phyloP scores from a whole-genome alignment of 2,113 vertebrate genomes.

The Calidris pugnax region DNA sequence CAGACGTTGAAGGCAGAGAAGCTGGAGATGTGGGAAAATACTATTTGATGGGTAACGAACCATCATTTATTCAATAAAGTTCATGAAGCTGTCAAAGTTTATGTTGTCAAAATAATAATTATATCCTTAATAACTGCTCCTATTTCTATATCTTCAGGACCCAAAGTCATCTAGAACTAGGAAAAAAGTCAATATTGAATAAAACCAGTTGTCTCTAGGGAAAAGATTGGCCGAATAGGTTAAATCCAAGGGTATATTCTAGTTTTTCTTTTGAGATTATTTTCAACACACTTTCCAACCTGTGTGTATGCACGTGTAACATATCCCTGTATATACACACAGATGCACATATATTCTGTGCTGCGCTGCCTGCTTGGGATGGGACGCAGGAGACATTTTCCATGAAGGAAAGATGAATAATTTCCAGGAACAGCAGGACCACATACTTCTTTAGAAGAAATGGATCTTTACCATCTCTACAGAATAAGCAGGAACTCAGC shows the following conservation, averaged over 20 bases:
- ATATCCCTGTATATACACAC: not conserved
- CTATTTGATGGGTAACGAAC: not conserved
- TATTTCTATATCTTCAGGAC: not conserved
- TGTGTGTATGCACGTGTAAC: accelerated
- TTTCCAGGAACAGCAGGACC: not conserved
- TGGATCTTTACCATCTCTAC: not conserved
- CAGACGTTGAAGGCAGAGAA: not conserved
- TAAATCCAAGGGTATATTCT: not conserved
- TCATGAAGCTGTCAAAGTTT: not conserved
- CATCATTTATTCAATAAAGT: not conserved
- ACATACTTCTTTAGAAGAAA: not conserved
- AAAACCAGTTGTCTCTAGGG: not conserved
- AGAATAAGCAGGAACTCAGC: not conserved
- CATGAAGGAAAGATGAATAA: not conserved
- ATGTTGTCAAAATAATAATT: constrained; percentile 3
- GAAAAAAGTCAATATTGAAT: not conserved
- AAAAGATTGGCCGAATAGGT: not conserved
- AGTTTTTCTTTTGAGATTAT: not conserved
- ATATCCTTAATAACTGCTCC: not conserved
- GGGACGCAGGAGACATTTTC: not conserved
- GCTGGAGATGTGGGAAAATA: not conserved
- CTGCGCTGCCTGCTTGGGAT: not conserved
- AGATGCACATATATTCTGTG: not conserved
- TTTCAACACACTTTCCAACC: not conserved
- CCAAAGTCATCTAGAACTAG: not conserved